A percentile compares a stretch with the other conserved stretches of the same genome.
phyloP scores from a whole-genome alignment of 2,888 invertebrate species.

The Spisula subtruncata region DNA sequence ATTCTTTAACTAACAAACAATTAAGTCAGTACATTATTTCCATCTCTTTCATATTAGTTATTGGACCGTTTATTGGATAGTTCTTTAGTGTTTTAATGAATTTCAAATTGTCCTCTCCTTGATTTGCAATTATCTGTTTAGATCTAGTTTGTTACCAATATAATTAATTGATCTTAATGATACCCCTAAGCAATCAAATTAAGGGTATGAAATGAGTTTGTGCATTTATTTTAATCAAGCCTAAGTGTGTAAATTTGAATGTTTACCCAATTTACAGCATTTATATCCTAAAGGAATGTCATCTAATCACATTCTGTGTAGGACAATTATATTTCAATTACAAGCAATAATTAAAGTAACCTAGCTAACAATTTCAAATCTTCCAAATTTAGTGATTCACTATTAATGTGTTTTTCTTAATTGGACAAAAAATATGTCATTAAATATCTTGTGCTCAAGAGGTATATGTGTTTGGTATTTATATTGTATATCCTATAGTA shows the following conservation, averaged over 20 bases:
- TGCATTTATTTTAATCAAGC: neutral
- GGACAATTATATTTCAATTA: slow-evolving; percentile 14
- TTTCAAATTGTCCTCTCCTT: too few relatives aligned
- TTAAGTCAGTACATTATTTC: too few relatives aligned
- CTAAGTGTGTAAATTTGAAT: neutral
- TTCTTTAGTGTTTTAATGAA: too few relatives aligned
- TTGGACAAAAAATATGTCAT: neutral
- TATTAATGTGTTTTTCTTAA: neutral
- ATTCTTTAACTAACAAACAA: too few relatives aligned
- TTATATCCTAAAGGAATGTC: neutral
- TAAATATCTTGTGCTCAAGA: neutral
- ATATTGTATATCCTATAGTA: neutral
- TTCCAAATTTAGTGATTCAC: neutral
- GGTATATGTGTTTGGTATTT: neutral
- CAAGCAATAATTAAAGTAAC: neutral
- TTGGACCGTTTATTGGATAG: too few relatives aligned
- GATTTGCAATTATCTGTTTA: too few relatives aligned
- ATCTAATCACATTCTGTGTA: neutral
- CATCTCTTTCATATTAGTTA: too few relatives aligned
- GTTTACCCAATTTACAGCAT: neutral
- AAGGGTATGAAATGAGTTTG: neutral
- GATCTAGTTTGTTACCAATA: too few relatives aligned
- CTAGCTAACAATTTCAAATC: neutral
- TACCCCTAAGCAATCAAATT: neutral
- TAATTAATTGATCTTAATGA: neutral